These are phyloP conservation scores for Melanostigma gelatinosum DNA, from an alignment of 2,113 vertebrate genomes.

Conservation along the genomic window DNA sequence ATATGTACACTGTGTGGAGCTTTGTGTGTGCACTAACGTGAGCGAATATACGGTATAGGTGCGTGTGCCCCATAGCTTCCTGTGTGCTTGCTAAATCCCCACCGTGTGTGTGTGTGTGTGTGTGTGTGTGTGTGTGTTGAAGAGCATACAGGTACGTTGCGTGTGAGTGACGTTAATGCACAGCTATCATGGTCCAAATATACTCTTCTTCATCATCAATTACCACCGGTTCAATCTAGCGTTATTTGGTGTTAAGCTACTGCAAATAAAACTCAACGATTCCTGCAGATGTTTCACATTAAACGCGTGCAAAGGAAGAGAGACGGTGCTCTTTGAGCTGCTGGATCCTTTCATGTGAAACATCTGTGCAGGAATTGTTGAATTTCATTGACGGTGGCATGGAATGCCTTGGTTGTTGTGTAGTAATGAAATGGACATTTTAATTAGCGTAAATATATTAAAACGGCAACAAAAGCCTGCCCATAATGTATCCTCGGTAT, in stretches of 20 bases:
- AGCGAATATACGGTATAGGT: neutral
- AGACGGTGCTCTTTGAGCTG: neutral
- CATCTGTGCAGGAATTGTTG: neutral
- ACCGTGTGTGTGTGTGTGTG: constrained; percentile 26
- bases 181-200: constrained; percentile 63
- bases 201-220: neutral
- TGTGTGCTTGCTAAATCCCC: constrained; percentile 27
- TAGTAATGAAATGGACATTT: neutral
- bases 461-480: neutral
- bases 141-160: constrained; percentile 8
- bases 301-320: neutral
- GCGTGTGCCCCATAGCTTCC: constrained; percentile 8
- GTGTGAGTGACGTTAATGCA: constrained; percentile 68
- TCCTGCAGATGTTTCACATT: constrained; percentile 1
- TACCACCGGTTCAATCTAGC: neutral
- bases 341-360: neutral
- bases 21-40: neutral
- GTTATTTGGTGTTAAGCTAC: neutral
- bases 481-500: neutral
- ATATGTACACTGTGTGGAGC: constrained; percentile 1
- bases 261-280: neutral
- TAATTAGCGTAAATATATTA: neutral
- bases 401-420: neutral
- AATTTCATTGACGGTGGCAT: neutral
- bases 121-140: constrained; percentile 24